Evolutionary conservation across 2,888 invertebrate genomes (phyloP).

Genomic region (Orthosia gracilis): DNA sequence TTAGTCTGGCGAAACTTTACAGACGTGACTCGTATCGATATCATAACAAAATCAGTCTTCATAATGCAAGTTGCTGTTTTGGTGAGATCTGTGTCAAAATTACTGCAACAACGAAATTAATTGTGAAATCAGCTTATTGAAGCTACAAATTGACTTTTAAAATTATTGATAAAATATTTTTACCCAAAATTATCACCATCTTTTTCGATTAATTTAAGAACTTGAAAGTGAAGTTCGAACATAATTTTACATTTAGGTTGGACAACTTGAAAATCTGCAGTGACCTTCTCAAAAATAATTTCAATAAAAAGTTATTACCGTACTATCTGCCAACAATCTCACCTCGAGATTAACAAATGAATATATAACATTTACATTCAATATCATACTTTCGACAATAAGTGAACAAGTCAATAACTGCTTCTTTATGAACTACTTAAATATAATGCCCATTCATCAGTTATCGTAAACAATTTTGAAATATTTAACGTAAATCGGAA

Average conservation of each 20-base stretch:
- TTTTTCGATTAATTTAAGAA: constrained; percentile 17
- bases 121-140: not conserved
- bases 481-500: constrained; percentile 55
- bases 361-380: constrained; percentile 3
- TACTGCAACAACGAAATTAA: no score
- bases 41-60: no score
- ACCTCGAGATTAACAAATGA: constrained; percentile 4
- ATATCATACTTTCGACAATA: constrained; percentile 40
- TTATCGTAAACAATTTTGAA: constrained; percentile 53
- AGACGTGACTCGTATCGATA: not conserved
- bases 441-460: constrained; percentile 40
- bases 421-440: constrained; percentile 38
- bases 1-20: not conserved
- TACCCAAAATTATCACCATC: not conserved
- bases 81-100: no score
- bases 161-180: not conserved
- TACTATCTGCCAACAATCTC: not conserved
- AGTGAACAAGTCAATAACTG: constrained; percentile 29
- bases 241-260: not conserved
- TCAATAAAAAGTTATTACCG: not conserved
- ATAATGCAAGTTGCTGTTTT: no score
- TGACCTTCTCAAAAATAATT: not conserved
- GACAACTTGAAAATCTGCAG: not conserved
- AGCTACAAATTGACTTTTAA: not conserved
- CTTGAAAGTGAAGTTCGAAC: not conserved